Evolutionary conservation across 1,140 invertebrate species (phyloP).

Genomic region (Listronotus bonariensis): DNA sequence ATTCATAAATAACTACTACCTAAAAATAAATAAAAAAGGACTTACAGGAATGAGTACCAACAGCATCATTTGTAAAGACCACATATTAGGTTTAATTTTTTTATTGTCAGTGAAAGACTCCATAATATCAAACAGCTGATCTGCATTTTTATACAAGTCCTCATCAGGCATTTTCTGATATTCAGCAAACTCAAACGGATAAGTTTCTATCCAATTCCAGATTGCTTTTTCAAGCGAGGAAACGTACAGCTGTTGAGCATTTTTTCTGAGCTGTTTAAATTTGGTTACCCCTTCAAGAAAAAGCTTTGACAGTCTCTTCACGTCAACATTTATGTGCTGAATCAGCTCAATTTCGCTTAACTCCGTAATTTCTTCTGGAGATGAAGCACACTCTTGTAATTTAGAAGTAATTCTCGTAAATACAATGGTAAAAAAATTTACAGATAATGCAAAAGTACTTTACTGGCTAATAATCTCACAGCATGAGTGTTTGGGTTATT

Average conservation of each 20-base stretch:
- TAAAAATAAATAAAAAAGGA: too few relatives aligned
- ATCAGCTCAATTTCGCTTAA: conserved; percentile 96
- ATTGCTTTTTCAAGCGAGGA: conserved; percentile 92
- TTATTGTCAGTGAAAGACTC: conserved; percentile 91
- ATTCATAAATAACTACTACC: too few relatives aligned
- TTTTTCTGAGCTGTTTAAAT: conserved; percentile 85
- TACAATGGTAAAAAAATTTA: conserved; percentile 96
- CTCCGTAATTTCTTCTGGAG: conserved; percentile 91
- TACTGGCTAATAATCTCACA: conserved; percentile 87
- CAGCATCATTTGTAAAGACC: conserved; percentile 96
- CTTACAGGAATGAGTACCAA: conserved; percentile 89
- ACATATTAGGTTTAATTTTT: conserved; percentile 85
- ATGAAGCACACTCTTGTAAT: conserved; percentile 82
- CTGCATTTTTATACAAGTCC: conserved; percentile 90
- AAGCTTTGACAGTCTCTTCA: conserved; percentile 75
- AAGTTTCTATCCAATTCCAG: conserved; percentile 99
- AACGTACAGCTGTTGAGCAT: conserved; percentile 83
- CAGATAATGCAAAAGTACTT: conserved; percentile 92
- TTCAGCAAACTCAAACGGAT: conserved; percentile 91
- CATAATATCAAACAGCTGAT: conserved; percentile 90
- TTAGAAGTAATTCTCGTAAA: conserved; percentile 93
- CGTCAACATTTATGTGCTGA: conserved; percentile 95
- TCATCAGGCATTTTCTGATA: conserved; percentile 89
- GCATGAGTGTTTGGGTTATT: conserved; percentile 82
- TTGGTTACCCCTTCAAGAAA: conserved; percentile 87